phyloP scores from a whole-genome alignment of 2,113 vertebrate genomes.

The Myiozetetes cayanensis region DNA sequence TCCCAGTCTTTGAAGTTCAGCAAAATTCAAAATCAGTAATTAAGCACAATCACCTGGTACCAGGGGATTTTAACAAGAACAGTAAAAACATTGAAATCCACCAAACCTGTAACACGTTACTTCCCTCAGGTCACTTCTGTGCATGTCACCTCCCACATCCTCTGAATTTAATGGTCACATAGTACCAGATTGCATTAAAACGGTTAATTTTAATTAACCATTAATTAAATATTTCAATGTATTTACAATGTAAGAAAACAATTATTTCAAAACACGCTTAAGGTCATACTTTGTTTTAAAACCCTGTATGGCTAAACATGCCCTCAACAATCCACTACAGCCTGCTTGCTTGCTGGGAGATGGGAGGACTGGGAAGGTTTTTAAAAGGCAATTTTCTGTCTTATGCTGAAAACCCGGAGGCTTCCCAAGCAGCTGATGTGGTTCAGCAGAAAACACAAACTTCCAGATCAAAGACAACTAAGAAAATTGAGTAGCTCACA shows the following conservation, averaged over 20 bases:
- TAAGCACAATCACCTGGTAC: constrained; percentile 3
- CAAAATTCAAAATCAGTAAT: constrained; percentile 36
- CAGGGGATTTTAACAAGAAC: constrained; percentile 10
- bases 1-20: constrained; percentile 54
- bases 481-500: background rate
- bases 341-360: background rate
- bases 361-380: background rate
- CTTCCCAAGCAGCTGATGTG: background rate
- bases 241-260: background rate
- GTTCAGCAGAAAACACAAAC: background rate
- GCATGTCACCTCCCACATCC: background rate
- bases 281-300: background rate
- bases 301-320: background rate
- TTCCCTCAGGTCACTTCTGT: background rate
- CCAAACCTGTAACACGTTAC: background rate
- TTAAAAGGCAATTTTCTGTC: background rate
- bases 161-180: background rate
- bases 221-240: too few species aligned
- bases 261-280: background rate
- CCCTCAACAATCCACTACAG: background rate
- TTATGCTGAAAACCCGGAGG: background rate
- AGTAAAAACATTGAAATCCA: background rate
- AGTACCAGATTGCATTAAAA: background rate
- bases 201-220: background rate
- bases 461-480: background rate